A percentile compares a stretch with the other conserved stretches of the same genome.
phyloP scores from a whole-genome alignment of 1,140 invertebrate species.

The Gonatopus flavifemur region DNA sequence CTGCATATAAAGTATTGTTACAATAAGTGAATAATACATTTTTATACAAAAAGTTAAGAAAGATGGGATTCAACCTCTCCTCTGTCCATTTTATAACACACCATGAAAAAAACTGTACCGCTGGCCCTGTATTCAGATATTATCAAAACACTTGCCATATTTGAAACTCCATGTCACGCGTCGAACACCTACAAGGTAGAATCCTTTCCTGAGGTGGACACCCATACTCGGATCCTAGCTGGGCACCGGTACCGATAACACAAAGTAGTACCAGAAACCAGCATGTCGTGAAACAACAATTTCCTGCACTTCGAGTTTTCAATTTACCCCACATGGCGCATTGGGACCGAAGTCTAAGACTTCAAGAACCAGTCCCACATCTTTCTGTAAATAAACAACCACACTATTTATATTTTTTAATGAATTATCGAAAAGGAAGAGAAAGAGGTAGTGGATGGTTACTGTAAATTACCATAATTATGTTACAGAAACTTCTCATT shows the following conservation, averaged over 20 bases:
- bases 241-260: conserved; percentile 20
- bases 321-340: conserved; percentile 53
- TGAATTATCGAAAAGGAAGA: too few species aligned
- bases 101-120: too few species aligned
- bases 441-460: too few species aligned
- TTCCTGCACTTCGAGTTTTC: conserved; percentile 46
- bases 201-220: conserved; percentile 68
- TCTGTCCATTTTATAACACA: too few species aligned
- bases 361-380: conserved; percentile 18
- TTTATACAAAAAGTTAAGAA: too few species aligned
- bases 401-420: too few species aligned
- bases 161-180: conserved; percentile 66
- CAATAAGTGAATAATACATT: too few species aligned
- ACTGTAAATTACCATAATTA: too few species aligned
- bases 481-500: too few species aligned
- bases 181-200: conserved; percentile 68
- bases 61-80: too few species aligned
- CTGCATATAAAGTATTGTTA: too few species aligned
- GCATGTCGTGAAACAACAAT: conserved; percentile 34
- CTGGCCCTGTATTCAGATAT: background rate
- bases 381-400: conserved; percentile 17
- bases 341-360: conserved; percentile 34
- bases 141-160: conserved; percentile 63
- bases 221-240: conserved; percentile 48
- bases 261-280: conserved; percentile 33